Evolutionary conservation across 2,113 vertebrate genomes (phyloP).

Genomic region (Nycticorax nycticorax): DNA sequence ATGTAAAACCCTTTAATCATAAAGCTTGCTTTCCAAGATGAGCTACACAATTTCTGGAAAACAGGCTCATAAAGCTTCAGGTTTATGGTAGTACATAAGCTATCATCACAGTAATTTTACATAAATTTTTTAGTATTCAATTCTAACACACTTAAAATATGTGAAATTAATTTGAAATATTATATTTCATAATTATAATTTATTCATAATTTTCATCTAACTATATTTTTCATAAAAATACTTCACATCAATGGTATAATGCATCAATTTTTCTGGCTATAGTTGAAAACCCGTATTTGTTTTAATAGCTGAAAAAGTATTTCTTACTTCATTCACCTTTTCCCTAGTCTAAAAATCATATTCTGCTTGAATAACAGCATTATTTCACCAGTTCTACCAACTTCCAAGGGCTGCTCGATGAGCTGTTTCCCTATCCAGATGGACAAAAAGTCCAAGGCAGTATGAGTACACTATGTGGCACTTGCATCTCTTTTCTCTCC

Average conservation of each 20-base stretch:
- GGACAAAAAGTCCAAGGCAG: not conserved
- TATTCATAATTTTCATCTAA: not conserved
- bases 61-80: not conserved
- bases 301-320: not conserved
- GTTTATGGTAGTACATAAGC: not conserved
- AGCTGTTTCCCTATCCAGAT: not conserved
- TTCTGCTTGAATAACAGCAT: not conserved
- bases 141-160: not conserved
- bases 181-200: not conserved
- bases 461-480: not conserved
- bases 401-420: not conserved
- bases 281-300: not conserved
- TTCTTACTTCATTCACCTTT: not conserved
- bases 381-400: not conserved
- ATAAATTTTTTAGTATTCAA: not conserved
- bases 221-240: not conserved
- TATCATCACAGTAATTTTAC: not conserved
- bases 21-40: not conserved
- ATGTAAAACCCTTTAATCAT: not conserved
- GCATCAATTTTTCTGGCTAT: not conserved
- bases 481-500: not conserved
- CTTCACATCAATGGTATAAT: not conserved
- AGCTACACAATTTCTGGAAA: not conserved
- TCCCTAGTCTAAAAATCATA: not conserved
- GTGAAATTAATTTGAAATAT: not conserved